Evolutionary conservation across 2,113 vertebrate species (phyloP), one percentile per base, ranked within the genome.

Genomic region (Onychostruthus taczanowskii): DNA sequence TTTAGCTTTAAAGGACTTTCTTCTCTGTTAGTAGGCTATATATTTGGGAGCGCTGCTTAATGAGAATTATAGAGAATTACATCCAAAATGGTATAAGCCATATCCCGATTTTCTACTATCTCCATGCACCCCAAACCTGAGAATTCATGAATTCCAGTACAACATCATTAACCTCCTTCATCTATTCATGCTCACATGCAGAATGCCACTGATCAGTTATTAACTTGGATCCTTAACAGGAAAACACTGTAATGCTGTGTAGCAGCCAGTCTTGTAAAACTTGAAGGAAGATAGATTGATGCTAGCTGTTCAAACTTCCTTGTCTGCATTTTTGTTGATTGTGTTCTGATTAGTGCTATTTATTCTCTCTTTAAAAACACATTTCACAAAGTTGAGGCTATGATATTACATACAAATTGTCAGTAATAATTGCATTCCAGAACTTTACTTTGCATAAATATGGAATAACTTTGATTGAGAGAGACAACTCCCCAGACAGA

Each of bases 101-200:
- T 20, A 64, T 17, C 5, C 5, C 0, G 0, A 41, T 73, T 73
- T 76, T 49, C 33, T 74, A 28, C 22, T 61, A 2, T 41, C 6
- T 69, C 39, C 17, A 37, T 12, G 3, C 28, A 59, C 11, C 2
- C 12, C 8, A 70, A 70, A 83, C 18, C 5, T 31, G 30, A 88
- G 27, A 64, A 69, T 74, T 82, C 41, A 37, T 47, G 5, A 61
- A 74, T 74, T 85, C 6, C 6, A 30, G 17, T 22, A n/a, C 46
- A 67, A 7, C 14, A 47, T 22, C 5, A 46, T 61, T 55, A 77
- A 55, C 9, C 2, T 1, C 6, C 21, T 69, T 82, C 17, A 46
- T 39, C 19, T 56, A 8, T n/a, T 66, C 16, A 14, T 52, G 7
- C 7, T 82, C 22, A 31, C 5, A 33, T 52, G 35, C 2, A 66